Percentiles rank a stretch among this genome's conserved stretches.
Evolutionary conservation across 2,888 invertebrate genomes (phyloP).

Genomic region (Phalangium opilio): DNA sequence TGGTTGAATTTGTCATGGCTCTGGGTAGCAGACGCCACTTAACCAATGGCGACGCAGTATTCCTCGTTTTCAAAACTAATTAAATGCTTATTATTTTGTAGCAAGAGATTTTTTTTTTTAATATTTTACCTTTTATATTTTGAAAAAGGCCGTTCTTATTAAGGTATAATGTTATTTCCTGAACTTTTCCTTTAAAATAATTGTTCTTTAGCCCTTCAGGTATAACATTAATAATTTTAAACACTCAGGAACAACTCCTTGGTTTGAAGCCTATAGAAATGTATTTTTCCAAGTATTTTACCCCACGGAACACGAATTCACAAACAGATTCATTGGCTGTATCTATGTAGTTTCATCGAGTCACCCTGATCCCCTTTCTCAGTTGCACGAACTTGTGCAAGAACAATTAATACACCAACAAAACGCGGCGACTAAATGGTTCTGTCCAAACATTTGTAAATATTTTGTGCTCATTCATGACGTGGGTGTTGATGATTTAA

Average conservation of each 20-base stretch:
- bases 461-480: conserved; percentile 84
- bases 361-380: conserved; percentile 52
- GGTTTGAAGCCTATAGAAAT: conserved; percentile 93
- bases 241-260: conserved; percentile 46
- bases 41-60: too few relatives aligned
- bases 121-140: too few relatives aligned
- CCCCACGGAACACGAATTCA: conserved; percentile 86
- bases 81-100: too few relatives aligned
- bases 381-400: conserved; percentile 57
- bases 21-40: too few relatives aligned
- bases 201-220: too few relatives aligned
- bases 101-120: too few relatives aligned
- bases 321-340: conserved; percentile 62
- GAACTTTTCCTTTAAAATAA: too few relatives aligned
- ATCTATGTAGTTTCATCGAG: conserved; percentile 44
- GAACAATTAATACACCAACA: conserved; percentile 62
- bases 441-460: conserved; percentile 56
- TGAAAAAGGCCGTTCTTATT: too few relatives aligned
- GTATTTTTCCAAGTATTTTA: conserved; percentile 54
- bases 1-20: too few relatives aligned
- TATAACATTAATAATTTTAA: background rate
- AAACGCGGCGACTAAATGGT: conserved; percentile 43
- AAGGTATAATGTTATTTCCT: too few relatives aligned
- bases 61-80: too few relatives aligned
- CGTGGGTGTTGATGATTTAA: conserved; percentile 45